Base-by-base conservation (phyloP, 2,888 invertebrate species). In the Suillia variegata region DNA sequence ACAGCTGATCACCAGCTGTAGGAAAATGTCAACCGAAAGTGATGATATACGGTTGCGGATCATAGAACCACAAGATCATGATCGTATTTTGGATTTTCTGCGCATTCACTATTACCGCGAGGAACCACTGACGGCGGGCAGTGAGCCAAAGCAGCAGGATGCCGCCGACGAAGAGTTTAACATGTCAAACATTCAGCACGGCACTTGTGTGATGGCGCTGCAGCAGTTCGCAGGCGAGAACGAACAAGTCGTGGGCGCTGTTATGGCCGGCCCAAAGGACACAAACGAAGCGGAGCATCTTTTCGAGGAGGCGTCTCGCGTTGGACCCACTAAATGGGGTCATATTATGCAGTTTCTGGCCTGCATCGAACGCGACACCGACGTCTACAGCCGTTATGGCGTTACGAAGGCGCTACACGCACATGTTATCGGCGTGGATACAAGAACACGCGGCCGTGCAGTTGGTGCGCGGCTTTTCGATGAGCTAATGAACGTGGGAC, bases 121-220 rank as follows among this genome's bases (percentile, higher is more conserved):
- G 20, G 81, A 81, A 45, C 80, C 81, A 2, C 55, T 80, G 4
- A 79, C 76, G 2, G 58, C 62, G 1, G 78, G 77, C 22, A 71
- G 67, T 31, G 65, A 67, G 2, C 79, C 79, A 0, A 64, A 64
- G 2, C 67, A 73, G 17, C 78, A 74, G 2, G 71, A 71, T 10
- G 60, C 63, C 2, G 72, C 66, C 12, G 81, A 81, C 62, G 70
- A 74, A 45, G 64, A 71, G 2, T 79, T 74, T 34, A 66, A 70
- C 50, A 67, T 77, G 51, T 71, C 74, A 2, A 68, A 75, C 18
- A 61, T 81, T 1, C 21, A 62, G 1, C 60, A 70, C 17, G 75
- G 74, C 42, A 68, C 75, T 2, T 73, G 78, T 53, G 49, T 80
- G 10, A 58, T 77, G 56, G 73, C 74, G 0, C 12, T 69, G 42